phyloP scores from a whole-genome alignment of 2,888 invertebrate species.

The Eumerus sabulonum region DNA sequence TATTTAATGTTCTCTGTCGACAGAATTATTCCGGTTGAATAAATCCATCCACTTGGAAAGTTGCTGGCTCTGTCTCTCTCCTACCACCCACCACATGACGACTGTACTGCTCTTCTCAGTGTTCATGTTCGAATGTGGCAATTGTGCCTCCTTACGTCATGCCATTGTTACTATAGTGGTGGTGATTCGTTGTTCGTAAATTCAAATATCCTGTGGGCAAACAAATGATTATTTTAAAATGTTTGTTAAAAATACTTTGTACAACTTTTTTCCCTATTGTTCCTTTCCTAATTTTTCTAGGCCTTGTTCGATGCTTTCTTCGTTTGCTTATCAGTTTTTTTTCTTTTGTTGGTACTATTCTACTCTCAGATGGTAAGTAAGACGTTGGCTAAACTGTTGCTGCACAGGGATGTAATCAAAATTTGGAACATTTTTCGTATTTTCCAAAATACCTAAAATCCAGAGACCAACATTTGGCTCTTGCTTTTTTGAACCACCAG shows the following conservation, averaged over 20 bases:
- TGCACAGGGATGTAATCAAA: too few relatives aligned
- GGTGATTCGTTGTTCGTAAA: constrained; percentile 36
- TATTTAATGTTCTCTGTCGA: constrained; percentile 68
- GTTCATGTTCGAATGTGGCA: background rate
- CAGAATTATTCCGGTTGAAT: constrained; percentile 68
- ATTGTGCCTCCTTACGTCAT: constrained; percentile 7
- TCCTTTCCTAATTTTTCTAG: background rate
- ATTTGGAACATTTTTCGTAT: too few relatives aligned
- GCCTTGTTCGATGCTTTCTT: too few relatives aligned
- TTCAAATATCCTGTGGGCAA: constrained; percentile 68
- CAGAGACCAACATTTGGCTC: too few relatives aligned
- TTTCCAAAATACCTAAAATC: too few relatives aligned
- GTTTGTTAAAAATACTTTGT: constrained; percentile 66
- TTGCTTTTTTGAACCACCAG: too few relatives aligned
- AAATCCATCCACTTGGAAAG: constrained; percentile 50
- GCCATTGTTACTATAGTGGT: constrained; percentile 14
- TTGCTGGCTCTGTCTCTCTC: constrained; percentile 17
- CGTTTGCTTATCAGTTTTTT: too few relatives aligned
- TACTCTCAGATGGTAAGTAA: too few relatives aligned
- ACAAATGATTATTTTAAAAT: constrained; percentile 69
- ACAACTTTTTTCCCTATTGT: constrained; percentile 35
- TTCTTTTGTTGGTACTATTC: too few relatives aligned
- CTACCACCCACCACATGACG: constrained; percentile 1
- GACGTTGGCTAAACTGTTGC: too few relatives aligned
- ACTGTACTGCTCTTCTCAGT: constrained; percentile 1